Evolutionary conservation across 1,140 invertebrate species (phyloP), one percentile per base, ranked within the genome.

Genomic region (Ips nitidus): DNA sequence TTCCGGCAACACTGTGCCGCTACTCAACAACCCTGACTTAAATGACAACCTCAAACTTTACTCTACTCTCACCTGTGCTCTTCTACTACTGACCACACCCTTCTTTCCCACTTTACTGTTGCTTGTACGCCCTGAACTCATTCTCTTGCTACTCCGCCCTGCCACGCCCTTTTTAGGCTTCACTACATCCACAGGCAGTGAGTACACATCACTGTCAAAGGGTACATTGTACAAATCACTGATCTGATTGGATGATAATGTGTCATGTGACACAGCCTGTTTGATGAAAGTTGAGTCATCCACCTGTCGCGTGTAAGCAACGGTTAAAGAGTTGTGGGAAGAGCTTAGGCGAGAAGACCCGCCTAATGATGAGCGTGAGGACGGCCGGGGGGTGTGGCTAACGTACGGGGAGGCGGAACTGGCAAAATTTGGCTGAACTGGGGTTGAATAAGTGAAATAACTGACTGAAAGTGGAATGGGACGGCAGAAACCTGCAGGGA

Each of bases 221-320:
- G 91, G 91, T 52, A 93, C 91, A 81, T 91, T 93, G 77, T 93
- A 93, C 83, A 93, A 88, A 76, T 93, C 91, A 41, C 89, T 89
- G 41, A 92, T 92, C 71, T 90, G 89, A 71, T 86, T 86, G 3
- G 86, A 86, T 36, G 85, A 83, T 5, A 93, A 79, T 0, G 90
- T 89, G 74, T 93, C 91, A 73, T 93, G 91, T 0, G 91, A 93
- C 84, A 93, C 92, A 22, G 91, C 91, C 74, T 92, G 91, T 1
- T 91, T 93, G 58, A 94, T 94, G 75, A 94, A 94, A 71, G 87
- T 92, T 3, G 91, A 93, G 76, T 93, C 91, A 71, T 94, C 91
- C 0, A 84, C 88, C 78, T 89, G 89, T 59, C 87, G 86, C 3
- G 86, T 83, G 5, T 84, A 79, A 2, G 90, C 88, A 42, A 91